phyloP scores from a whole-genome alignment of 2,113 vertebrate genomes.

The Passer domesticus region DNA sequence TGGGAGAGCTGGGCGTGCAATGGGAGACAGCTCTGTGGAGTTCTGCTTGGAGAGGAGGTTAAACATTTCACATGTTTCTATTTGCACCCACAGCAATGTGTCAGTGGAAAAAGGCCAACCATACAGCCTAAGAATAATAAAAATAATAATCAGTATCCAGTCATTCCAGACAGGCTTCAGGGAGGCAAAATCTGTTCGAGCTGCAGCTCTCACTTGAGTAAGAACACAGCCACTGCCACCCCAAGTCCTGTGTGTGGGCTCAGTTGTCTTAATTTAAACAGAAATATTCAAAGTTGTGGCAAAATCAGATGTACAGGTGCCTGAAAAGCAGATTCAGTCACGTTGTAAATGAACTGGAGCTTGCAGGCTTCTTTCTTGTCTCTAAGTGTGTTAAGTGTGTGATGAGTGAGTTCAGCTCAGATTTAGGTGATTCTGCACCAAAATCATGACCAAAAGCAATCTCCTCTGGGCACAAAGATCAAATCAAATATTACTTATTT shows the following conservation, averaged over 20 bases:
- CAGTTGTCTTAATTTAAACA: not conserved
- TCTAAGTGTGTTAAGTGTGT: not conserved
- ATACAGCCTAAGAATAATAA: not conserved
- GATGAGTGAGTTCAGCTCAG: not conserved
- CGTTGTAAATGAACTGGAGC: not conserved
- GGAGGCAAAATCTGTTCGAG: not conserved
- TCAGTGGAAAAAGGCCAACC: not conserved
- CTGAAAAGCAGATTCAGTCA: not conserved
- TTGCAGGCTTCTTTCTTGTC: not conserved
- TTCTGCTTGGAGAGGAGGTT: not conserved
- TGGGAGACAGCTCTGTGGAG: not conserved
- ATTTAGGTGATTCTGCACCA: not conserved
- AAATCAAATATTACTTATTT: accelerated
- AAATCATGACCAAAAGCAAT: not conserved
- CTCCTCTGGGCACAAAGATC: not conserved
- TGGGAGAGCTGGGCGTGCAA: not conserved
- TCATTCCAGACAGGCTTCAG: not conserved
- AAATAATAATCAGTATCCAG: not conserved
- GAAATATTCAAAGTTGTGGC: not conserved
- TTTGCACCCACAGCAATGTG: not conserved
- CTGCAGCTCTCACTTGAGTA: not conserved
- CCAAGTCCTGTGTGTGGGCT: not conserved
- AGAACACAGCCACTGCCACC: not conserved
- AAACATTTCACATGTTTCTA: not conserved
- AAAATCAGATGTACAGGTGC: not conserved